Percentiles rank a stretch among this genome's conserved stretches.
Conservation (phyloP, 1,140 invertebrate species). For the Aphaenogaster rudis region DNA sequence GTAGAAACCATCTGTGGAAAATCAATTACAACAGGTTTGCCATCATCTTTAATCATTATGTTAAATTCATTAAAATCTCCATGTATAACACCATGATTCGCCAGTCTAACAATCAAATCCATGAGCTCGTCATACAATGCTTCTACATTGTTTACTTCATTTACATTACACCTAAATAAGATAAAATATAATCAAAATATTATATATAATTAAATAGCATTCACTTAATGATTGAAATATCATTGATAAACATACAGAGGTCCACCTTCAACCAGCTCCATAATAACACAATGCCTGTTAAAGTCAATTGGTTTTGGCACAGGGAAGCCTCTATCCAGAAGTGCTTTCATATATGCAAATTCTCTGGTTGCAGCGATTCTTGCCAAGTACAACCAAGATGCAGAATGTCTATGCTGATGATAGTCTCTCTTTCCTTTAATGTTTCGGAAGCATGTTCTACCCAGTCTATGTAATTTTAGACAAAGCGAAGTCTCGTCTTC, state of each 20-base stretch:
- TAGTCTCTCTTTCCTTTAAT: conserved; percentile 99
- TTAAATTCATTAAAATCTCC: conserved; percentile 99
- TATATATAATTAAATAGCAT: not conserved
- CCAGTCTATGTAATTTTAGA: conserved; percentile 97
- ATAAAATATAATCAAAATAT: conserved; percentile 24
- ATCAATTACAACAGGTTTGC: conserved; percentile 97
- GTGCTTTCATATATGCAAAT: conserved; percentile 99
- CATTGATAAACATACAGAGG: conserved; percentile 88
- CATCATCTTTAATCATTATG: conserved; percentile 95
- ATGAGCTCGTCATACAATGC: conserved; percentile 97
- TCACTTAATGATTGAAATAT: not conserved
- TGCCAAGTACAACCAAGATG: conserved; percentile 99
- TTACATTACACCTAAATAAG: conserved; percentile 92
- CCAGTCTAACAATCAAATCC: conserved; percentile 96
- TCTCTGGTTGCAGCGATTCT: conserved; percentile 98
- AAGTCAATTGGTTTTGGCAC: conserved; percentile 98
- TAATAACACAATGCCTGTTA: conserved; percentile 98
- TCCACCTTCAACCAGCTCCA: conserved; percentile 95
- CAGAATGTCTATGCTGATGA: conserved; percentile 95
- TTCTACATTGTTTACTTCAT: conserved; percentile 92
- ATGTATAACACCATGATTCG: conserved; percentile 98
- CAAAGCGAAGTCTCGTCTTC: conserved; percentile 92
- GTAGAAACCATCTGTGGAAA: conserved; percentile 99
- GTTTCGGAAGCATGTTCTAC: conserved; percentile 98
- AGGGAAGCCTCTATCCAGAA: conserved; percentile 96